Base-by-base conservation (phyloP, 2,113 vertebrate genomes). In the Aptenodytes forsteri region DNA sequence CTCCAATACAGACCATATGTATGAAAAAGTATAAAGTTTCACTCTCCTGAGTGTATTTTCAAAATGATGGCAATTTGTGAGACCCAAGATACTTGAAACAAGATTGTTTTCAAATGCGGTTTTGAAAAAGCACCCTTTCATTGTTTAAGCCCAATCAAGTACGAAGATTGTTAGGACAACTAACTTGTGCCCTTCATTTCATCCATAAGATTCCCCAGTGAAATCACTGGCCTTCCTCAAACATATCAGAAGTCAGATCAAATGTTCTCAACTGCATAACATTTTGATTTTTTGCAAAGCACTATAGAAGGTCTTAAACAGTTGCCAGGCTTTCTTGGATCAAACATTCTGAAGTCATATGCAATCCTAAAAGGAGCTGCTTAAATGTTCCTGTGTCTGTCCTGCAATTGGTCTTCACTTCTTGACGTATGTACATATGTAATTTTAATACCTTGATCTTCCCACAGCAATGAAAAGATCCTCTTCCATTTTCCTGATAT, bases 361-460 rank as follows among this genome's bases (percentile, higher is more conserved):
- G 75, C 75, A 94, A 47, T 95, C 82, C 87, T 75, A 90, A 90
- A 93, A 72, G 83, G 82, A 95, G 71, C 89, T 88, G 76, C 92
- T 92, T 76, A 93, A 83, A 82, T 73, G 87, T 95, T 97, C 96
- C 95, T 92, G 80, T 97, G 80, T 94, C 96, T 97, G 87, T 96
- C 96, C 85, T 93, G 94, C 91, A 94, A 95, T 96, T 91, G 93
- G 90, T 90, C 94, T 95, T 96, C 95, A 90, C 93, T 95, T 98
- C 98, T 98, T 97, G 97, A 89, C 79, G 23, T 97, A 89, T 97
- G 96, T 98, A 91, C 96, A 55, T 96, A 92, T 97, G 87, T 97
- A 76, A 97, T 90, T 97, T 97, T 96, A 95, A 98, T 80, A 94
- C 96, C 97, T 98, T 98, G 96, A 67, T 96, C 96, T 95, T 97